Evolutionary conservation across 2,797 vertebrate species (phyloP).

Genomic region (Tinamus major): DNA sequence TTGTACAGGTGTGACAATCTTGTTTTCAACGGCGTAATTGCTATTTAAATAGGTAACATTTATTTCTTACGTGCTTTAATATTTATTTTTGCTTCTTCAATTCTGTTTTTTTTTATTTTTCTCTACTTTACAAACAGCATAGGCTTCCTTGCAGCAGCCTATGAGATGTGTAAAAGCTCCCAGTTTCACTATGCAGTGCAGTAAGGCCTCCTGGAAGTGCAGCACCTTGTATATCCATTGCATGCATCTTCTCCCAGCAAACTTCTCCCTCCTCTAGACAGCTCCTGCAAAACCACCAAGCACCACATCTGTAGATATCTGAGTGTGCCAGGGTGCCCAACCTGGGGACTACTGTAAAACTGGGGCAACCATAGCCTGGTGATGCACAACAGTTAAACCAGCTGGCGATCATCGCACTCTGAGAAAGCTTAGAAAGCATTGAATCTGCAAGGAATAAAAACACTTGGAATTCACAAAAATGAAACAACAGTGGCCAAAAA

Average conservation of each 20-base stretch:
- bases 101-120: constrained; percentile 61
- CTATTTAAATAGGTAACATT: constrained; percentile 86
- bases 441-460: neutral
- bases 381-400: accelerated
- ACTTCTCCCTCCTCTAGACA: neutral
- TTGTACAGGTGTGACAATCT: constrained; percentile 88
- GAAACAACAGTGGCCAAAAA: neutral
- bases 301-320: neutral
- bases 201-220: neutral
- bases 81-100: constrained; percentile 85
- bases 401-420: neutral
- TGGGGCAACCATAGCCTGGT: no score
- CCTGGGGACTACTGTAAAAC: neutral
- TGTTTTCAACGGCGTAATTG: constrained; percentile 85
- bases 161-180: constrained; percentile 29
- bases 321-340: neutral
- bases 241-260: neutral
- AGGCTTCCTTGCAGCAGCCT: constrained; percentile 38
- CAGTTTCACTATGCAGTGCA: constrained; percentile 15
- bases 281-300: neutral
- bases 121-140: constrained; percentile 44
- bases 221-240: neutral
- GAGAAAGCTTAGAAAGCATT: neutral
- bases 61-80: constrained; percentile 83
- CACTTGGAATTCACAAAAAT: neutral